Evolutionary conservation across 2,797 vertebrate species (phyloP), one percentile per base, ranked within the genome.

Genomic region (Hemibagrus guttatus): DNA sequence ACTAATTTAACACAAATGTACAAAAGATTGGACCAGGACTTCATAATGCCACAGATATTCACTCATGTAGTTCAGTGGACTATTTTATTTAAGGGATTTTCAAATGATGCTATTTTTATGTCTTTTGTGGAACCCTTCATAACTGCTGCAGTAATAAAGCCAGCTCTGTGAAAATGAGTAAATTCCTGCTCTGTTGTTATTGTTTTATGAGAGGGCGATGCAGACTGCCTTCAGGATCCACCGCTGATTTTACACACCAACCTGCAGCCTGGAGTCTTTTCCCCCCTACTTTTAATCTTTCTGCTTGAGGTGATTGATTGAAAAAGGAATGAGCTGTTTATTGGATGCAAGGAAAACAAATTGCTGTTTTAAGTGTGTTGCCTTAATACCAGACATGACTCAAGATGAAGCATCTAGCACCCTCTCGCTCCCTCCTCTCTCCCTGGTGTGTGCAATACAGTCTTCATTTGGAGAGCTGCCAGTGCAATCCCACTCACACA

Each of bases 271-370:
- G 87, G 92, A 93, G 92, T 91, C 91, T 91, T 92, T 88, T 92
- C 91, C 92, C 90, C 91, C 91, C 94, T 93, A 93, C 92, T 93
- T 95, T 93, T 94, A 93, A 95, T 94, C 94, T 95, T 92, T 93
- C 92, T 91, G 93, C 93, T 93, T 91, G 93, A 89, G 93, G 93
- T 95, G 94, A 96, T 95, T 95, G 95, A 96, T 96, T 95, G 95
- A 93, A 94, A 93, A 91, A 93, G 89, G 94, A 95, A 96, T 95
- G 94, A 95, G 95, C 94, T 94, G 93, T 94, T 96, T 96, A 96
- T 96, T 96, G 95, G 95, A 95, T 95, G 94, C 94, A 94, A 94
- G 92, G 93, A 93, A 96, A 95, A 95, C 95, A 96, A 96, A 96
- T 96, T 95, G 95, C 93, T 89, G 93, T 94, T 94, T 94, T 95